A percentile compares a stretch with the other conserved stretches of the same genome.
Evolutionary conservation across 2,797 vertebrate genomes (phyloP).

Genomic region (Poeciliopsis presidionis): DNA sequence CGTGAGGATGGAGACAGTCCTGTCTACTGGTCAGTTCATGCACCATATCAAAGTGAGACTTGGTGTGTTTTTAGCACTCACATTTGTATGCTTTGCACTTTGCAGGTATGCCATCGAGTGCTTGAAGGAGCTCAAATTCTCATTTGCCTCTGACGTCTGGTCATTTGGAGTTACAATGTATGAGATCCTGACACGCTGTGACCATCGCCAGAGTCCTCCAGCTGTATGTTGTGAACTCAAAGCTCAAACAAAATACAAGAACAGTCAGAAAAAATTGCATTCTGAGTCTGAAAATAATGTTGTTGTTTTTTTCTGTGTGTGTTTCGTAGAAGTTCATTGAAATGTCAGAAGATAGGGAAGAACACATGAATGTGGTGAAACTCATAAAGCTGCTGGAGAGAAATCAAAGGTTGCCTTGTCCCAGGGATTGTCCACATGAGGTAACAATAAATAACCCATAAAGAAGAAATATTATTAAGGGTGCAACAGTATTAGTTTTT

Average conservation of each 20-base stretch:
- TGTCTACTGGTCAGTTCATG: slow-evolving; percentile 87
- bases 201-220: slow-evolving; percentile 84
- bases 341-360: slow-evolving; percentile 80
- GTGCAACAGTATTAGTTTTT: neutral
- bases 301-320: neutral
- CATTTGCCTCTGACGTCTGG: slow-evolving; percentile 92
- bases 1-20: slow-evolving; percentile 92
- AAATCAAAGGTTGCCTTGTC: slow-evolving; percentile 81
- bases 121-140: slow-evolving; percentile 92
- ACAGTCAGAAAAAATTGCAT: neutral
- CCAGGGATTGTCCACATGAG: slow-evolving; percentile 85
- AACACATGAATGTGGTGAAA: slow-evolving; percentile 84
- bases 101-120: slow-evolving; percentile 93
- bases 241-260: neutral
- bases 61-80: slow-evolving; percentile 10
- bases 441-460: slow-evolving; percentile 64
- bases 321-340: slow-evolving; percentile 86
- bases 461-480: neutral
- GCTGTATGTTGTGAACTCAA: slow-evolving; percentile 71
- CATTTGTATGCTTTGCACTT: neutral
- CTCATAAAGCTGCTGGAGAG: slow-evolving; percentile 85
- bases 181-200: slow-evolving; percentile 90
- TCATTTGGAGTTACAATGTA: slow-evolving; percentile 94
- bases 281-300: slow-evolving; percentile 1
- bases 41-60: neutral